A percentile compares a stretch with the other conserved stretches of the same genome.
phyloP scores from a whole-genome alignment of 2,888 invertebrate species.

The Nymphalis urticae region DNA sequence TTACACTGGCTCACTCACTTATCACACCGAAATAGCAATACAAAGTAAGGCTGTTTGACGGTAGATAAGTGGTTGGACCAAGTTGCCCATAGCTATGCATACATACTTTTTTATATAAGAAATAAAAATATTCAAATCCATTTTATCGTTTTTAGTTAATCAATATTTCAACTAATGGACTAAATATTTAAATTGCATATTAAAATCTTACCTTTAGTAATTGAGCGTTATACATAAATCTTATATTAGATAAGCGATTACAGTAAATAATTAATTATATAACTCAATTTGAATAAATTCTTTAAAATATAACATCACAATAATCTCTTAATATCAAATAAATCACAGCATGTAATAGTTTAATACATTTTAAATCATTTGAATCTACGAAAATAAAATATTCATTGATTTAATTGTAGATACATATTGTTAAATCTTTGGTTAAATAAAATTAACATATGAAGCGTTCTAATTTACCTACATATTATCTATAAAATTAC shows the following conservation, averaged over 20 bases:
- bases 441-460: neutral
- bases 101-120: neutral
- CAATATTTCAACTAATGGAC: conserved; percentile 58
- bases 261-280: neutral
- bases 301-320: conserved; percentile 42
- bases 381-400: neutral
- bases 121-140: conserved; percentile 24
- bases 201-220: conserved; percentile 60
- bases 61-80: no score
- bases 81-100: neutral
- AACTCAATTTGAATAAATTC: conserved; percentile 13
- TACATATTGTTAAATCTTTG: neutral
- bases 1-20: no score
- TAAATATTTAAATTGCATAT: conserved; percentile 46
- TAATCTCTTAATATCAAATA: conserved; percentile 33
- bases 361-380: conserved; percentile 11
- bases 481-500: conserved; percentile 1
- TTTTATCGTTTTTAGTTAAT: conserved; percentile 42
- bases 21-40: no score
- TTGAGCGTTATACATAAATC: conserved; percentile 66
- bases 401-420: neutral
- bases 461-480: conserved; percentile 5
- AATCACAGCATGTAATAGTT: conserved; percentile 36
- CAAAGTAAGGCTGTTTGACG: no score
- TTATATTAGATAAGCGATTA: conserved; percentile 40